Evolutionary conservation across 2,797 vertebrate species (phyloP), one percentile per base, ranked within the genome.

Genomic region (Nothura maculosa): DNA sequence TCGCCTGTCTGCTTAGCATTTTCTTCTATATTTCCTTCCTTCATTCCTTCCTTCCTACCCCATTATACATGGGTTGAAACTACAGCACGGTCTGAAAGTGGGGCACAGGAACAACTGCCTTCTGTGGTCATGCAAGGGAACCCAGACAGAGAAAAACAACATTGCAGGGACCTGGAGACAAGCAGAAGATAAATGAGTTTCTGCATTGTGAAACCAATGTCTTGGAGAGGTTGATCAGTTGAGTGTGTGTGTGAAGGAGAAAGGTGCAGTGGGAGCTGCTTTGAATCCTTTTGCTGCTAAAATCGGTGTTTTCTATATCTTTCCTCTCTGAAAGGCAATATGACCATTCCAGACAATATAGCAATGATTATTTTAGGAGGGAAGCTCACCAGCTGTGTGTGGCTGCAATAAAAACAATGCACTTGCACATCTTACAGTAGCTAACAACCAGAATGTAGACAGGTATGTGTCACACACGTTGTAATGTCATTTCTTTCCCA

Each of bases 11-110:
- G 57, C 69, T 66, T 89, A 32, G 2, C 8, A 30, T 64, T 81
- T 81, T 63, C 28, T 57, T 66, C 36, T n/a, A 6, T 36, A 34
- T 64, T 81, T 64, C 18, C 47, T 22, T 48, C 22, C 47, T 24
- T 24, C 20, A 20, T 22, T 47, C 20, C 45, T 9, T 47, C 20
- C 45, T 22, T 47, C 21, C 45, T 93, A 8, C 28, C 27, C 63
- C 36, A 2, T 34, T 0, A 0, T 25, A 5, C 10, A 6, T 57
- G 7, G 24, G 16, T 30, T 24, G 36, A 36, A 48, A 15, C 45
- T 48, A 24, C 30, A 15, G 43, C 13, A 14, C 14, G 22, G 58
- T 24, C 50, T n/a, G 38, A 55, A 52, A 45, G 25, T 9, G 5
- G 57, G 20, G 17, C 4, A 28, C 43, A 86, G 32, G 24, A 61